A percentile compares a stretch with the other conserved stretches of the same genome.
Conservation (phyloP, 2,888 invertebrate genomes). For the Dasysyrphus albostriatus region DNA sequence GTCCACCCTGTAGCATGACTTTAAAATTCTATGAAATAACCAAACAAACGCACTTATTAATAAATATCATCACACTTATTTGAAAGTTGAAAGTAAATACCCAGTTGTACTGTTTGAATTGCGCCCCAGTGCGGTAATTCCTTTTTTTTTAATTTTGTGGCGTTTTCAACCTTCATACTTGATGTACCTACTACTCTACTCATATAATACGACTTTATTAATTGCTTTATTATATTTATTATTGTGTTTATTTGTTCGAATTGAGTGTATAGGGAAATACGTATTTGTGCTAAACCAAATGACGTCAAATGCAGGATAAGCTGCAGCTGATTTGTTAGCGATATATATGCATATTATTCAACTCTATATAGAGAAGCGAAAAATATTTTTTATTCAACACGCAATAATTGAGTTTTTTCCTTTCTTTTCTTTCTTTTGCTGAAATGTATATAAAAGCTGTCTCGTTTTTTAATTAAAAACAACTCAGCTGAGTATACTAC, state of each 20-base stretch:
- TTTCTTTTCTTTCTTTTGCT: not conserved
- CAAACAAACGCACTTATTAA: too few species aligned
- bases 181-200: not conserved
- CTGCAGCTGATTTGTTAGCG: conserved; percentile 18
- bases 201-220: conserved; percentile 34
- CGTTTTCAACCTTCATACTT: conserved; percentile 19
- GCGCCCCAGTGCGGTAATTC: not conserved
- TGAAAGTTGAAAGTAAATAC: not conserved
- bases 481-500: conserved; percentile 29
- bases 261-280: not conserved
- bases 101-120: not conserved
- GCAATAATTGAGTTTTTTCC: conserved; percentile 28
- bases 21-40: too few species aligned
- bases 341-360: too few species aligned
- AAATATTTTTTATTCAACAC: not conserved
- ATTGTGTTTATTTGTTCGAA: not conserved
- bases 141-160: not conserved
- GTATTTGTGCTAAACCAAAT: not conserved
- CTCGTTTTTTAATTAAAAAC: conserved; percentile 39
- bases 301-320: conserved; percentile 41
- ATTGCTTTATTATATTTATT: conserved; percentile 52
- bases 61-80: too few species aligned
- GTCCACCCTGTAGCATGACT: too few species aligned
- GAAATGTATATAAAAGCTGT: conserved; percentile 20
- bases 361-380: not conserved